Percentiles rank a stretch among this genome's conserved stretches.
Conservation (phyloP, 2,113 vertebrate genomes). For the Lycocorax pyrrhopterus region DNA sequence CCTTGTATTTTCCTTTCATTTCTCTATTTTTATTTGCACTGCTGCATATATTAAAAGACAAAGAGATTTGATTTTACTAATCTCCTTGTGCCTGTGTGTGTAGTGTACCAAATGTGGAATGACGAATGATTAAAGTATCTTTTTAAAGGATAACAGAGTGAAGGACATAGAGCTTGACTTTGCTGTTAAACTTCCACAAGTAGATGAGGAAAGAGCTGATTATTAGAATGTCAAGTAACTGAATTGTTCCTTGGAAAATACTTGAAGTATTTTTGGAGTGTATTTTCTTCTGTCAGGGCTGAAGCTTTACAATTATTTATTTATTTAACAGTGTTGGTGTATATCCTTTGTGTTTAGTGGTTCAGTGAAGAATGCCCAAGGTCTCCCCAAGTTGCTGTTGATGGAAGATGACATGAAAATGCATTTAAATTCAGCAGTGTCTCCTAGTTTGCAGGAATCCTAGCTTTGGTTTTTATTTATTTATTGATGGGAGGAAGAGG, state of each 20-base stretch:
- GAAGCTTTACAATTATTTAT: background rate
- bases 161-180: background rate
- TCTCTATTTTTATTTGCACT: background rate
- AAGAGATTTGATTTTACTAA: conserved; percentile 16
- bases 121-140: background rate
- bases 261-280: background rate
- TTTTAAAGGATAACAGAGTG: background rate
- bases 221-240: background rate
- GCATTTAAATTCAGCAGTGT: background rate
- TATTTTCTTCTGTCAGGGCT: background rate
- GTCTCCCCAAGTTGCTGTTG: background rate
- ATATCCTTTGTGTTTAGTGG: background rate
- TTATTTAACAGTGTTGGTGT: background rate
- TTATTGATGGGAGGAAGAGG: background rate
- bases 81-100: background rate
- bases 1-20: background rate
- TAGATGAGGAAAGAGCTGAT: background rate
- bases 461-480: background rate
- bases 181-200: background rate
- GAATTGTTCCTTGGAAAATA: background rate
- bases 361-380: background rate
- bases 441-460: background rate
- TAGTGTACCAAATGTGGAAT: background rate
- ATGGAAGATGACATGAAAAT: background rate
- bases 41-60: background rate